Percentiles rank a stretch among this genome's conserved stretches.
These are phyloP conservation scores for Thecocarcelia acutangulata DNA, from an alignment of 2,888 invertebrate species.

Conservation along the genomic window DNA sequence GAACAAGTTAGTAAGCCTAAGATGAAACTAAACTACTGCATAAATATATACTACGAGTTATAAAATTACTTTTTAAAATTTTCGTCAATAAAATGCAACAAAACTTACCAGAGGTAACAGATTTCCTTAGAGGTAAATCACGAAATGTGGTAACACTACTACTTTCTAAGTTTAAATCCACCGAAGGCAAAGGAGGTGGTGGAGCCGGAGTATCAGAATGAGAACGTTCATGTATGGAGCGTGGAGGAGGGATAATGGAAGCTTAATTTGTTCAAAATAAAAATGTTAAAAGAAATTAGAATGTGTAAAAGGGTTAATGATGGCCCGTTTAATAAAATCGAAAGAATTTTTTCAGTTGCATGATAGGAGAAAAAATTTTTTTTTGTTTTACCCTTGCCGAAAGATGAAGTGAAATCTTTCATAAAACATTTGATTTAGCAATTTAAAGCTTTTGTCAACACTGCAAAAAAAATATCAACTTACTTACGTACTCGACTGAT, in stretches of 20 bases:
- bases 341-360: no score
- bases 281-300: no score
- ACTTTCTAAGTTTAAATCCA: constrained; percentile 95
- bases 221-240: constrained; percentile 92
- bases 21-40: constrained; percentile 41
- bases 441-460: no score
- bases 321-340: background rate
- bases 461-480: no score
- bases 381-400: no score
- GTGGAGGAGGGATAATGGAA: constrained; percentile 74
- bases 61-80: constrained; percentile 17
- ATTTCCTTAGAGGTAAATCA: constrained; percentile 93
- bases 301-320: no score
- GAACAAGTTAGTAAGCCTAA: constrained; percentile 50
- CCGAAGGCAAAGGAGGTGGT: constrained; percentile 89
- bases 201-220: constrained; percentile 94
- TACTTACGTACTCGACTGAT: no score
- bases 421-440: no score
- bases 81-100: constrained; percentile 20
- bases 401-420: no score
- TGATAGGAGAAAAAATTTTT: no score
- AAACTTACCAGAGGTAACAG: constrained; percentile 85
- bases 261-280: constrained; percentile 59
- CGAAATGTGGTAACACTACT: constrained; percentile 96
- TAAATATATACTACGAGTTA: constrained; percentile 12